Percentiles rank a stretch among this genome's conserved stretches.
phyloP scores from a whole-genome alignment of 2,888 invertebrate species.

The Plebejus argus region DNA sequence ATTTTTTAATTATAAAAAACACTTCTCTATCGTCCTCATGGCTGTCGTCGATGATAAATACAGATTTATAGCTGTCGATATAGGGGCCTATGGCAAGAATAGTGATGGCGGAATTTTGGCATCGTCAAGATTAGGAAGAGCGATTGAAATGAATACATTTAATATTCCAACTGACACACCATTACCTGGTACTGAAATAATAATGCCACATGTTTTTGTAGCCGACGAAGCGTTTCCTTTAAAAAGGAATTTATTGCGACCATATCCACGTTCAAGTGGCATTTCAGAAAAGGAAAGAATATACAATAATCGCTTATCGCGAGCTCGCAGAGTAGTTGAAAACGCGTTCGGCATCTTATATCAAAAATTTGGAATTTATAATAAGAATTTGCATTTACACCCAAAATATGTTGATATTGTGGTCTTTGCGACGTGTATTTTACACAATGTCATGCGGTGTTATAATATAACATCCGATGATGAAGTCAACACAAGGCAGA shows the following conservation, averaged over 20 bases:
- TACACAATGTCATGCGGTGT: slow-evolving; percentile 39
- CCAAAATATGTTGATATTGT: slow-evolving; percentile 35
- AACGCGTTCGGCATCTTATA: slow-evolving; percentile 42
- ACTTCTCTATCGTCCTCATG: slow-evolving; percentile 41
- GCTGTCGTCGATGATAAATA: slow-evolving; percentile 39
- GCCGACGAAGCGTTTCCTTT: slow-evolving; percentile 41
- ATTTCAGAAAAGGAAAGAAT: slow-evolving; percentile 35
- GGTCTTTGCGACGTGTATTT: slow-evolving; percentile 36
- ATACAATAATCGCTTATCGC: slow-evolving; percentile 39
- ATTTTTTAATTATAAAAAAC: slow-evolving; percentile 42
- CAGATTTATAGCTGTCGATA: slow-evolving; percentile 39
- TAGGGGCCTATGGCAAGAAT: slow-evolving; percentile 39
- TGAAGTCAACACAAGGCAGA: slow-evolving; percentile 31
- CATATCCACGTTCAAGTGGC: slow-evolving; percentile 35
- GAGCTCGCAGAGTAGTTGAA: slow-evolving; percentile 41
- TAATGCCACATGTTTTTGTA: slow-evolving; percentile 39
- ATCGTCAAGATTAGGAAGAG: slow-evolving; percentile 33
- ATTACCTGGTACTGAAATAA: slow-evolving; percentile 32
- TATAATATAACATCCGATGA: slow-evolving; percentile 35
- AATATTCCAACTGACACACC: slow-evolving; percentile 32
- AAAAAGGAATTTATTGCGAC: slow-evolving; percentile 38
- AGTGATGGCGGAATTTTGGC: slow-evolving; percentile 39
- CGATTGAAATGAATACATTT: slow-evolving; percentile 18
- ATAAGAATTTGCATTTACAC: slow-evolving; percentile 29
- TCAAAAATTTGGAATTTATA: slow-evolving; percentile 40